Evolutionary conservation across 2,888 invertebrate genomes (phyloP), one percentile per base, ranked within the genome.

Genomic region (Epinotia brunnichana): DNA sequence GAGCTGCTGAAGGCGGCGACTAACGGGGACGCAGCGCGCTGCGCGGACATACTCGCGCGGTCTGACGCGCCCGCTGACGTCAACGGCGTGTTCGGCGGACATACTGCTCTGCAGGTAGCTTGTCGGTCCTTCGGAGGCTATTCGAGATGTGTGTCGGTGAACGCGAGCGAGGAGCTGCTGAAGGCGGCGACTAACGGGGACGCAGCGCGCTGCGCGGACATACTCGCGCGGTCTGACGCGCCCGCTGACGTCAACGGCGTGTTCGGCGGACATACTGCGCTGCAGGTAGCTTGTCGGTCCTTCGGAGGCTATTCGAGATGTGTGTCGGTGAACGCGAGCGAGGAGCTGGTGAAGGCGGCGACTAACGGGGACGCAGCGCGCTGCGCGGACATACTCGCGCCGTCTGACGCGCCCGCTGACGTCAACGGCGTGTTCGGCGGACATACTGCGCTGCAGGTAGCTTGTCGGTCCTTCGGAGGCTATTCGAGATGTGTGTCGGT

Each of bases 111-210:
- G 21, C 48, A 48, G 48, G 62, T 48, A 17, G 2, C n/a, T 35
- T 41, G 2, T 10, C 54, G 4, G 13, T 15, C n/a, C n/a, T 48
- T 53, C 19, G 17, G 53, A 48, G n/a, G n/a, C 48, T 48, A 0
- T 21, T 19, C 19, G 17, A 53, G 17, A 98, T 11, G 98, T 87
- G 97, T 98, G 9, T 97, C 98, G 13, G 98, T 98, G 3, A 98
- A 99, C 87, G 97, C 98, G 0, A 98, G 98, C 79, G 98, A 99
- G 87, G 99, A 99, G 88, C 94, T 99, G 66, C 99, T 99, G 10
- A 99, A 99, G 88, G 98, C 98, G 0, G 98, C 99, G 2, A 99
- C 99, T 0, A 99, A 98, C 84, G 99, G 99, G 0, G 99, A 99
- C 91, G 96, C 96, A n/a, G 90, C 94, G 87, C 97, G 96, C 78